Conservation (phyloP, 2,888 invertebrate species). For the Lasioglossum leucozonium region DNA sequence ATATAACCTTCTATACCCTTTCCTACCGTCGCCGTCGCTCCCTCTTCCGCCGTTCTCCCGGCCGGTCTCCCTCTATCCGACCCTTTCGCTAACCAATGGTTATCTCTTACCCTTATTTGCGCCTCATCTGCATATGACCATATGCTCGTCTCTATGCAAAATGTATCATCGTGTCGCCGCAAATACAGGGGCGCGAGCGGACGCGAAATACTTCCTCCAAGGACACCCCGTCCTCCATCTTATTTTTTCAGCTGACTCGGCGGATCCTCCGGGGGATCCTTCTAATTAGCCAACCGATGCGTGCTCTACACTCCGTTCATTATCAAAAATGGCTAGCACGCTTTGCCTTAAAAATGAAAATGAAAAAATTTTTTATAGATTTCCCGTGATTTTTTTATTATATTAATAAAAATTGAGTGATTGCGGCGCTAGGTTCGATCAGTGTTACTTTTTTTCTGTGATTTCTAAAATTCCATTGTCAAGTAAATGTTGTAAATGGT, state of each 20-base stretch:
- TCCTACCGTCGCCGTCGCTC: constrained; percentile 41
- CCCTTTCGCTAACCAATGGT: constrained; percentile 52
- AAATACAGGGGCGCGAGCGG: neutral
- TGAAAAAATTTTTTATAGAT: too few species aligned
- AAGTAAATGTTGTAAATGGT: too few species aligned
- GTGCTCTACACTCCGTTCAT: neutral
- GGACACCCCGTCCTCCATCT: neutral
- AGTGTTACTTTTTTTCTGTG: too few species aligned
- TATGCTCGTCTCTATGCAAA: constrained; percentile 54
- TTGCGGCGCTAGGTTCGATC: too few species aligned
- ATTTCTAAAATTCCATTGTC: too few species aligned
- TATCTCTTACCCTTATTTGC: constrained; percentile 75
- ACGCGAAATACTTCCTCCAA: neutral
- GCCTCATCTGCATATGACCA: constrained; percentile 72
- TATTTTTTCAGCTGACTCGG: constrained; percentile 1
- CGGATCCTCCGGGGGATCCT: neutral
- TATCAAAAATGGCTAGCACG: too few species aligned
- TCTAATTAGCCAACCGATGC: neutral
- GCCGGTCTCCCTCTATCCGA: constrained; percentile 44
- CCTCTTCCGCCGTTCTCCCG: constrained; percentile 21
- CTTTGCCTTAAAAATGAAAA: too few species aligned
- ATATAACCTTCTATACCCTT: constrained; percentile 72
- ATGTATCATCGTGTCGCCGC: constrained; percentile 40
- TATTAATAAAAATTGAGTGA: too few species aligned
- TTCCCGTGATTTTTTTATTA: too few species aligned